Conservation (phyloP, 2,797 vertebrate species). For the Cryptoprocta ferox region DNA sequence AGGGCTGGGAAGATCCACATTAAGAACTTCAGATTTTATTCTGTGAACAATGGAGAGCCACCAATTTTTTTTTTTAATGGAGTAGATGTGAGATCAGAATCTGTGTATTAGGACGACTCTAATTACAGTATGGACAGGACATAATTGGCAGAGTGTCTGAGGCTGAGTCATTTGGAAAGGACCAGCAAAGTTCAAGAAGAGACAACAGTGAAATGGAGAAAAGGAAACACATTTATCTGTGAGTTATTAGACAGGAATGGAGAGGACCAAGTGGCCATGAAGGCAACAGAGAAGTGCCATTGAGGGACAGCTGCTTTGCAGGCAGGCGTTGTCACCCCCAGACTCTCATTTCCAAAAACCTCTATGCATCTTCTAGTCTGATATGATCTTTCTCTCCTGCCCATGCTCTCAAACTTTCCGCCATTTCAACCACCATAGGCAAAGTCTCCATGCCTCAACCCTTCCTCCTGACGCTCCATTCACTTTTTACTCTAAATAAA, state of each 20-base stretch:
- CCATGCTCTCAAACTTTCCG: not conserved
- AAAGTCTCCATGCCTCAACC: not conserved
- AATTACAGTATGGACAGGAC: not conserved
- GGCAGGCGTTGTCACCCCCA: not conserved
- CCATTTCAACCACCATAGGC: not conserved
- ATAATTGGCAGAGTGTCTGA: not conserved
- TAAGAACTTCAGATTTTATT: not conserved
- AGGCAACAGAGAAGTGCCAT: not conserved
- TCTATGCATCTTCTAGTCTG: not conserved
- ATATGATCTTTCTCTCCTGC: not conserved
- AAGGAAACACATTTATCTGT: not conserved
- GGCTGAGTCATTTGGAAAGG: not conserved
- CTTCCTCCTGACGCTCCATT: not conserved
- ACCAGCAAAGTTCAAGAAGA: not conserved
- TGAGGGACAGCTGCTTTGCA: not conserved
- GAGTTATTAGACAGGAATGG: not conserved
- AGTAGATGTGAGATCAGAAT: not conserved
- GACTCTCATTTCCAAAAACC: not conserved
- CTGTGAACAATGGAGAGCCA: not conserved
- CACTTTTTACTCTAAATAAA: not conserved
- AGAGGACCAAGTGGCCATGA: not conserved
- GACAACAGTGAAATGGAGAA: not conserved
- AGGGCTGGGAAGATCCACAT: not conserved
- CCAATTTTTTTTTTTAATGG: not conserved
- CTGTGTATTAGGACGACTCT: not conserved